Conservation (phyloP, 64 coral and sea anemone species). For the Actinia tenebrosa region DNA sequence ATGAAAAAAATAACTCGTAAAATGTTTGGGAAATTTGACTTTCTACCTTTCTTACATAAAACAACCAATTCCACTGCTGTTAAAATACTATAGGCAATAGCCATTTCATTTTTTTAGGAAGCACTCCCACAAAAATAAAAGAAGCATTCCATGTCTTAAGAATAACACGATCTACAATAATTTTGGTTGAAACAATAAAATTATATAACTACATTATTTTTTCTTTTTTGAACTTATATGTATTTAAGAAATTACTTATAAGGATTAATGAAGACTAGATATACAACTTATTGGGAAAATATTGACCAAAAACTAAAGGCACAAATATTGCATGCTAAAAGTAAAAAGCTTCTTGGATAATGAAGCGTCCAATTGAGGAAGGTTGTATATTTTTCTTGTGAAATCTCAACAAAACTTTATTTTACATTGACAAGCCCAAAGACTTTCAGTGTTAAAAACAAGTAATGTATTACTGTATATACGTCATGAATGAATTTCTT, state of each 20-base stretch:
- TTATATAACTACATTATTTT: conserved; percentile 4
- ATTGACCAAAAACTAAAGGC: neutral
- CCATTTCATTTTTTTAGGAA: too few relatives aligned
- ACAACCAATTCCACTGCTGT: neutral
- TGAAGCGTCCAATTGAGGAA: too few relatives aligned
- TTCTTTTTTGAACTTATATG: neutral
- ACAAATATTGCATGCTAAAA: neutral
- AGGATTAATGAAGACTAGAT: neutral
- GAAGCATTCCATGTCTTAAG: neutral
- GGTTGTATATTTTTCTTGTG: too few relatives aligned
- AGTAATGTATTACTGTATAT: too few relatives aligned
- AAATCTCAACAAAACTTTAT: too few relatives aligned
- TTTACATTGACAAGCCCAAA: too few relatives aligned
- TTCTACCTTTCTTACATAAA: too few relatives aligned
- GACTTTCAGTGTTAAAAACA: too few relatives aligned
- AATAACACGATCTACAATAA: conserved; percentile 14
- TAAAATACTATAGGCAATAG: neutral
- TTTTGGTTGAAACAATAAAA: conserved; percentile 7
- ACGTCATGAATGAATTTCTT: too few relatives aligned
- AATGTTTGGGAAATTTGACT: too few relatives aligned
- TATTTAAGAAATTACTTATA: neutral
- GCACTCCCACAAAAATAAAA: neutral
- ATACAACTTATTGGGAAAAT: neutral
- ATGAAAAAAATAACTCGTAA: neutral
- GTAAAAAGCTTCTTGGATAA: neutral